Evolutionary conservation across 2,797 vertebrate species (phyloP), one percentile per base, ranked within the genome.

Genomic region (Phrynocephalus forsythii): DNA sequence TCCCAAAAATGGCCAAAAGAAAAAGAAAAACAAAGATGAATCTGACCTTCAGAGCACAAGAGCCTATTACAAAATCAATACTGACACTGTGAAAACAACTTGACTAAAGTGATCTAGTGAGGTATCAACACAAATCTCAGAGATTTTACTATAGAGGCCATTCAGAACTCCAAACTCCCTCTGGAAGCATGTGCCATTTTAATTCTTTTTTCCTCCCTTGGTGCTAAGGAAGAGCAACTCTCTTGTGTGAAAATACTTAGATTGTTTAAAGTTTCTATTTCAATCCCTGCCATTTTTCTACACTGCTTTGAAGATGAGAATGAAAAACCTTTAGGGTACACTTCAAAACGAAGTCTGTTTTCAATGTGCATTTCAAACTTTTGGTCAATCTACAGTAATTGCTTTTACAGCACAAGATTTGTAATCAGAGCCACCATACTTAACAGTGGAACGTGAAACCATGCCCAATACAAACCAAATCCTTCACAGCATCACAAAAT

Each of bases 211-310:
- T 18, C 1, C 0, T 7, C 7, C 30, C 13, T 18, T 28, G 16
- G 77, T 56, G 10, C 77, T 38, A 68, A 75, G 78, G 4, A 68
- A 75, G 3, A 68, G 16, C 60, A 76, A 10, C 30, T 67, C 44
- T 38, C 44, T 38, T 68, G 79, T 84, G 44, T 81, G 83, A 38
- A 68, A 44, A 44, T 30, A 80, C 7, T 84, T 79, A 48, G 94
- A 94, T 95, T 94, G 95, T 96, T 96, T 95, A 96, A 95, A 95
- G 94, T 96, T 92, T 94, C 92, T 94, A 95, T 93, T 96, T 97
- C 96, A 96, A 96, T 88, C 77, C 96, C 95, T 94, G 91, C 93
- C 94, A 95, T 95, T 96, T 97, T 95, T 78, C 71, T 44, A 16
- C 87, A 60, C 30, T 26, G 30, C 87, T 85, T 88, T 85, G 87